phyloP scores from a whole-genome alignment of 2,888 invertebrate genomes.

The Campoplex nolae region DNA sequence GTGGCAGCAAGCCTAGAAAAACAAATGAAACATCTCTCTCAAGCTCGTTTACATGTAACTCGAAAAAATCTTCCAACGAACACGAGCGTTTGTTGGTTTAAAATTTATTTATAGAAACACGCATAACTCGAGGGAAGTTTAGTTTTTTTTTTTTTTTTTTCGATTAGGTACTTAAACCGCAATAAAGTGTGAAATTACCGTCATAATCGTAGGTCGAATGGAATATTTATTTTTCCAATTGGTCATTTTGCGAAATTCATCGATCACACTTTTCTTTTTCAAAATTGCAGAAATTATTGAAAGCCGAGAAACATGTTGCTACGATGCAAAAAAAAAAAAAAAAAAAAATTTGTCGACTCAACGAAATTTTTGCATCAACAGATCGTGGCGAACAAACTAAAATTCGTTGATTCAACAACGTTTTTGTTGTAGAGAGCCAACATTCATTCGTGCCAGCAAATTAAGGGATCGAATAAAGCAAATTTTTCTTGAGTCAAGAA shows the following conservation, averaged over 20 bases:
- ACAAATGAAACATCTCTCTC: conserved; percentile 12
- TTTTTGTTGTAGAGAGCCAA: no score
- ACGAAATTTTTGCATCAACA: no score
- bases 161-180: background rate
- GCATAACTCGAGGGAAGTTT: no score
- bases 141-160: background rate
- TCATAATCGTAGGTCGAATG: background rate
- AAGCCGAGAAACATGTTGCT: no score
- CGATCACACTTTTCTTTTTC: background rate
- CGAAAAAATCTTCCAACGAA: background rate
- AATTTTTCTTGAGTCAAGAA: no score
- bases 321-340: background rate
- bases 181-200: background rate
- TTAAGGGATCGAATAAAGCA: no score
- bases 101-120: conserved; percentile 11
- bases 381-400: no score
- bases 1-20: background rate
- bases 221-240: background rate
- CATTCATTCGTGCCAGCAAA: no score
- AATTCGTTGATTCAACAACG: no score
- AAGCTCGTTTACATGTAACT: background rate
- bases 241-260: background rate
- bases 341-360: no score
- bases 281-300: background rate
- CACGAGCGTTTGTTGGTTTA: background rate